Conservation (phyloP, 2,797 vertebrate species). For the Fistularia commersonii region DNA sequence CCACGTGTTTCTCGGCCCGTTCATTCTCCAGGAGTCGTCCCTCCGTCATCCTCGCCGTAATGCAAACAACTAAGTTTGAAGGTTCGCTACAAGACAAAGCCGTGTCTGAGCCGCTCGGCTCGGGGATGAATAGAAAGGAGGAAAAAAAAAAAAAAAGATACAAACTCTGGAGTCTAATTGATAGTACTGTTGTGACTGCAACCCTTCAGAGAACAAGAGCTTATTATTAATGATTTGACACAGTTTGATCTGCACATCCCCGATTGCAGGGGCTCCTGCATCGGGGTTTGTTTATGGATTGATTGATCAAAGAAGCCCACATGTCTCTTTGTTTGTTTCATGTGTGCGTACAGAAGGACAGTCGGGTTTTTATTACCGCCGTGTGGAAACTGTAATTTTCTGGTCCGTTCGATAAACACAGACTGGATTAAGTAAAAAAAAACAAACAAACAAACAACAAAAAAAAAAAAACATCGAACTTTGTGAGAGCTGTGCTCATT, state of each 20-base stretch:
- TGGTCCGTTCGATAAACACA: slow-evolving; percentile 51
- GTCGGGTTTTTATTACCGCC: slow-evolving; percentile 56
- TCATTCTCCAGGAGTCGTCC: slow-evolving; percentile 20
- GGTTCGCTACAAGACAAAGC: slow-evolving; percentile 42
- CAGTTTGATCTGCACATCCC: slow-evolving; percentile 70
- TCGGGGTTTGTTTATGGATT: slow-evolving; percentile 70
- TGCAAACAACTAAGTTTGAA: slow-evolving; percentile 44
- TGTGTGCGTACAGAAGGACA: slow-evolving; percentile 60
- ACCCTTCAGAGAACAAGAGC: slow-evolving; percentile 66
- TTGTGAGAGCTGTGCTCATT: no score
- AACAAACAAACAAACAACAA: no score
- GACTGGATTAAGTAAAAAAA: slow-evolving; percentile 17
- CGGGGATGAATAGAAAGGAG: slow-evolving; percentile 45
- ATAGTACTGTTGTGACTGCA: slow-evolving; percentile 68
- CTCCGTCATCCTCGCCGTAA: slow-evolving; percentile 39
- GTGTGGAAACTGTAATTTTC: not conserved
- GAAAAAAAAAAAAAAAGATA: slow-evolving; percentile 24
- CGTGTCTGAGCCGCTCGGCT: slow-evolving; percentile 43
- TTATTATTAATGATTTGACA: slow-evolving; percentile 75
- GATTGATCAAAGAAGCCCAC: slow-evolving; percentile 74
- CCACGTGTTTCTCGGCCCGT: slow-evolving; percentile 32
- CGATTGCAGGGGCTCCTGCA: slow-evolving; percentile 60
- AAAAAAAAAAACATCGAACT: no score
- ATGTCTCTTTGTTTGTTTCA: slow-evolving; percentile 72
- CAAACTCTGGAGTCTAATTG: slow-evolving; percentile 67